Evolutionary conservation across 2,888 invertebrate species (phyloP).

Genomic region (Drosophila ustulata): DNA sequence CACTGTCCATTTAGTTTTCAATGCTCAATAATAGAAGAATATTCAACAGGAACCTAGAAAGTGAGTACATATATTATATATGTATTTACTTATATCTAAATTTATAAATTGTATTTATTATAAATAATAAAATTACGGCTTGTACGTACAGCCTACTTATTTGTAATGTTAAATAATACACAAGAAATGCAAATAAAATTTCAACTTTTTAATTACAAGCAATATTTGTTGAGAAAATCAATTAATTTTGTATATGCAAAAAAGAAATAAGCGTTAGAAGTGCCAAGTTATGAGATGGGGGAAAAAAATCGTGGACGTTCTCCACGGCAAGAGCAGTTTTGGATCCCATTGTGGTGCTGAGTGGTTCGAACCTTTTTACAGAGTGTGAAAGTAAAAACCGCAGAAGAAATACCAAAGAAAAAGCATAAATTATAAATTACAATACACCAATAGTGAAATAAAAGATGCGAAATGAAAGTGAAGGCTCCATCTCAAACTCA

Average conservation of each 20-base stretch:
- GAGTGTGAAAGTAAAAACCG: slow-evolving; percentile 69
- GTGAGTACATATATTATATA: slow-evolving; percentile 27
- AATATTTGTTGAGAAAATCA: slow-evolving; percentile 35
- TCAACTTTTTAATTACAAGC: slow-evolving; percentile 62
- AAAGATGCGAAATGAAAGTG: slow-evolving; percentile 74
- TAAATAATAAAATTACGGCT: slow-evolving; percentile 51
- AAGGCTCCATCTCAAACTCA: slow-evolving; percentile 50
- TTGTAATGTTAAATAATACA: slow-evolving; percentile 65
- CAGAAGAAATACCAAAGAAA: slow-evolving; percentile 30
- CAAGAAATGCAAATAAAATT: slow-evolving; percentile 69
- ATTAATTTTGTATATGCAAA: slow-evolving; percentile 33
- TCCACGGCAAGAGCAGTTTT: slow-evolving; percentile 15
- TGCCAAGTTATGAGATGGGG: slow-evolving; percentile 16
- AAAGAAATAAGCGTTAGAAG: slow-evolving; percentile 17
- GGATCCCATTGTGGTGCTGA: slow-evolving; percentile 18
- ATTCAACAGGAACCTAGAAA: slow-evolving; percentile 15
- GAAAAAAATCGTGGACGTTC: slow-evolving; percentile 32
- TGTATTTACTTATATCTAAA: slow-evolving; percentile 28
- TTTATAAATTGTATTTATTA: slow-evolving; percentile 62
- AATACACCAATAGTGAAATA: slow-evolving; percentile 47
- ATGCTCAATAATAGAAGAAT: not conserved
- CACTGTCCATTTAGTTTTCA: slow-evolving; percentile 17
- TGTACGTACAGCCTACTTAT: slow-evolving; percentile 48
- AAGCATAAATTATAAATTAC: slow-evolving; percentile 63
- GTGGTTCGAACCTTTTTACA: slow-evolving; percentile 41